Percentiles rank a stretch among this genome's conserved stretches.
These are phyloP conservation scores for Heloderma charlesbogerti DNA, from an alignment of 2,113 vertebrate genomes.

Conservation along the genomic window DNA sequence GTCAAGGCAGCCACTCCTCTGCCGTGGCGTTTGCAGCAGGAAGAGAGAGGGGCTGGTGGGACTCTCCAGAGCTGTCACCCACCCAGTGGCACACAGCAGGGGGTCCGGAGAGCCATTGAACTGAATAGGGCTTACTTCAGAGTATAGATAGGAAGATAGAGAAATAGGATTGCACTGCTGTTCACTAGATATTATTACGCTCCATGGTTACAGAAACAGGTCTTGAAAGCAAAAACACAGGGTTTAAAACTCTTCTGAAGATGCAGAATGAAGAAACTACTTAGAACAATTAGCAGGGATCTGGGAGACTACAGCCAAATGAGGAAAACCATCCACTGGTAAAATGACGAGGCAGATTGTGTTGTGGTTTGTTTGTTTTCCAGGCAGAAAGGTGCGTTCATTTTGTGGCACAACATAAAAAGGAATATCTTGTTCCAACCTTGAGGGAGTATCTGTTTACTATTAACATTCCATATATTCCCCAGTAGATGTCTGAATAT, in stretches of 20 bases:
- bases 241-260: not conserved
- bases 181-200: not conserved
- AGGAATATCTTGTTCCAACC: conserved; percentile 9
- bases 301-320: not conserved
- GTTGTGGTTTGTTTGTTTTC: not conserved
- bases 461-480: conserved; percentile 10
- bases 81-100: no score
- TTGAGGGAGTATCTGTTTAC: conserved; percentile 22
- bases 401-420: not conserved
- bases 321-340: conserved; percentile 4
- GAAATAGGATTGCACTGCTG: not conserved
- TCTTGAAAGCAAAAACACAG: conserved; percentile 31
- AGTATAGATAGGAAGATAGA: not conserved
- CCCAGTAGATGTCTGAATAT: conserved; percentile 29
- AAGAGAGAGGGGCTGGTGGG: no score
- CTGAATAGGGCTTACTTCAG: not conserved
- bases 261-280: not conserved
- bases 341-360: not conserved
- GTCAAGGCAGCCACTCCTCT: no score
- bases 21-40: no score
- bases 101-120: no score
- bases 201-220: not conserved
- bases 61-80: no score
- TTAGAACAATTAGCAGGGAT: not conserved
- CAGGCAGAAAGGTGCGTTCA: not conserved